Base-by-base conservation (phyloP, 2,113 vertebrate species). In the Australoheros scitulus region DNA sequence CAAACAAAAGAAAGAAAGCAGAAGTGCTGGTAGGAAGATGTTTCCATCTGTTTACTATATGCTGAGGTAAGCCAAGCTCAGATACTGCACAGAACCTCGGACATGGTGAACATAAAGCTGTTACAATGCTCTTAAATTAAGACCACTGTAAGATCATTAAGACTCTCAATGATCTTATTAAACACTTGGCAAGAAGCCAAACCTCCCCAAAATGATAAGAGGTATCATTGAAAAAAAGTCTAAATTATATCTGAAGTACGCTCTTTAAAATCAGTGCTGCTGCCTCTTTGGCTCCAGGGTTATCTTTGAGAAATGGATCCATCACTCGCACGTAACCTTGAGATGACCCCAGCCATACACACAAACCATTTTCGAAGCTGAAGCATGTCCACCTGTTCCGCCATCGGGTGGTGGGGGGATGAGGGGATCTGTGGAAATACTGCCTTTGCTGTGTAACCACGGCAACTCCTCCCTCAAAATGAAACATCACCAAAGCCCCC, bases 381-480 rank as follows among this genome's bases (percentile, higher is more conserved):
- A 76, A 59, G 85, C 89, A 32, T 4, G 63, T 63, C 82, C 87
- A 88, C 85, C 89, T 89, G 88, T 88, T 91, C 82, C 63, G 79
- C 77, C 86, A 87, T 76, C 80, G 76, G 14, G 8, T 7, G 55
- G 7, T 10, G 6, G n/a, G 26, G 20, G 76, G 17, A 14, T 38
- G 7, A 9, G 6, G n/a, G 38, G 20, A 80, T 50, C 61, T 3
- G 63, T 86, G 76, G 76, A 90, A 88, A 83, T 61, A 52, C 81
- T 72, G 89, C 79, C 60, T 70, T 88, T 87, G 86, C 91, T 85
- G 77, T 80, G 95, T 95, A 95, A 95, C 95, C 95, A 95, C 85
- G 93, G 92, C 91, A 94, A 95, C 95, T 91, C 92, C 93, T 93
- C 90, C 90, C 87, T 87, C 83, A 76, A 89, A 80, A 55, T 68